Evolutionary conservation across 37 sponge, comb jelly and placozoan species (phyloP).

Genomic region (Crambe crambe): DNA sequence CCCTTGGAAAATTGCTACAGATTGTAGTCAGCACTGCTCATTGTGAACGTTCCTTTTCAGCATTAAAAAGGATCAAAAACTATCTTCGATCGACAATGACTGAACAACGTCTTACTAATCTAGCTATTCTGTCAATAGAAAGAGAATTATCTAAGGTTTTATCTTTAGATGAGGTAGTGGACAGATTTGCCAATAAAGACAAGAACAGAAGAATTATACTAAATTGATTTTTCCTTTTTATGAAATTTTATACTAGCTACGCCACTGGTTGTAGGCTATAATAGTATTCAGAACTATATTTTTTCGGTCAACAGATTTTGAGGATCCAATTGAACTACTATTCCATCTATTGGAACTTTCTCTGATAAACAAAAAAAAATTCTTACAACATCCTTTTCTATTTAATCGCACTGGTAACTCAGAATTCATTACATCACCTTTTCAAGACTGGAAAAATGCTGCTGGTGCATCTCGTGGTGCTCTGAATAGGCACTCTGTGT

Average conservation of each 20-base stretch:
- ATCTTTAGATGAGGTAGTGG: slow-evolving; percentile 1
- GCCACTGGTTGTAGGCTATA: too few relatives aligned
- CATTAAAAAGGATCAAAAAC: neutral
- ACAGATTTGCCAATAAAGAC: neutral
- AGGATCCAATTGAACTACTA: too few relatives aligned
- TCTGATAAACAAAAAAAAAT: too few relatives aligned
- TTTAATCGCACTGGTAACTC: neutral
- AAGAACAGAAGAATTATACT: slow-evolving; percentile 3
- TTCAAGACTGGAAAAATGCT: slow-evolving; percentile 8
- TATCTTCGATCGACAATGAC: slow-evolving; percentile 18
- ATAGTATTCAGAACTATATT: too few relatives aligned
- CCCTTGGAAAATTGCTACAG: neutral
- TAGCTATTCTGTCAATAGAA: slow-evolving; percentile 1
- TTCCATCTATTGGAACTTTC: too few relatives aligned
- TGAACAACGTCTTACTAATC: slow-evolving; percentile 7
- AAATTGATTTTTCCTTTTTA: neutral
- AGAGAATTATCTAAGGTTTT: neutral
- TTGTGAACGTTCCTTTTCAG: neutral
- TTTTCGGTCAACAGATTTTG: too few relatives aligned
- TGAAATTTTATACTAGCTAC: too few relatives aligned
- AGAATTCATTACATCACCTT: neutral
- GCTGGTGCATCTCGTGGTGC: neutral
- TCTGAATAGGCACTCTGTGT: neutral
- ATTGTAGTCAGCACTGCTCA: neutral
- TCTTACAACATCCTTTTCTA: too few relatives aligned